phyloP scores from a whole-genome alignment of 2,113 vertebrate genomes.

The Glaucidium brasilianum region DNA sequence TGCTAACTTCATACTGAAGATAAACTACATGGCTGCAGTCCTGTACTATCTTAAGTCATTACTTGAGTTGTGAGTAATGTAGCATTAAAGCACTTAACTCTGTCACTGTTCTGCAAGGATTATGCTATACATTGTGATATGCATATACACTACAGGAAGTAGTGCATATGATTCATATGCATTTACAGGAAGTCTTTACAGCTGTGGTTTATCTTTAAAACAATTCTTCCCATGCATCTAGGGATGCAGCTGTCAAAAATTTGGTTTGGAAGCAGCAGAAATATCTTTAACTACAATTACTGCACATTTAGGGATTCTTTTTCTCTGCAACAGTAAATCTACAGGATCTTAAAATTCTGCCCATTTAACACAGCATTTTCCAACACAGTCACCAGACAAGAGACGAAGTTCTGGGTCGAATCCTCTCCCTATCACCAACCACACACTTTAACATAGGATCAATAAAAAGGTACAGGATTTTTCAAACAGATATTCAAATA shows the following conservation, averaged over 20 bases:
- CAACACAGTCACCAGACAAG: neutral
- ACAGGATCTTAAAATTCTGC: neutral
- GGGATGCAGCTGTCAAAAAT: neutral
- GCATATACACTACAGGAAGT: neutral
- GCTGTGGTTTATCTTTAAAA: neutral
- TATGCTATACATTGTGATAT: neutral
- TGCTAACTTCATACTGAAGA: conserved; percentile 2
- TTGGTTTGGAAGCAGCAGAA: neutral
- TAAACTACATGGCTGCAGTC: neutral
- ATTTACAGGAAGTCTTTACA: neutral
- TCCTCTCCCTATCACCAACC: neutral
- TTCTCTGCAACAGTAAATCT: neutral
- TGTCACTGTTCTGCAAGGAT: neutral
- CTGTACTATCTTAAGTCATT: neutral
- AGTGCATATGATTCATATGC: neutral
- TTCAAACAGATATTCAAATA: neutral
- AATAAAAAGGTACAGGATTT: neutral
- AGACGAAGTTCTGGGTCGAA: neutral
- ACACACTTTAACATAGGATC: neutral
- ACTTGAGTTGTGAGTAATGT: neutral
- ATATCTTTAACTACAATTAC: neutral
- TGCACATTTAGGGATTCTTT: neutral
- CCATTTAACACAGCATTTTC: neutral
- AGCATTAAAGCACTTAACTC: neutral
- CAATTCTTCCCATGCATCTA: neutral